Evolutionary conservation across 2,113 vertebrate species (phyloP), one percentile per base, ranked within the genome.

Genomic region (Pandion haliaetus): DNA sequence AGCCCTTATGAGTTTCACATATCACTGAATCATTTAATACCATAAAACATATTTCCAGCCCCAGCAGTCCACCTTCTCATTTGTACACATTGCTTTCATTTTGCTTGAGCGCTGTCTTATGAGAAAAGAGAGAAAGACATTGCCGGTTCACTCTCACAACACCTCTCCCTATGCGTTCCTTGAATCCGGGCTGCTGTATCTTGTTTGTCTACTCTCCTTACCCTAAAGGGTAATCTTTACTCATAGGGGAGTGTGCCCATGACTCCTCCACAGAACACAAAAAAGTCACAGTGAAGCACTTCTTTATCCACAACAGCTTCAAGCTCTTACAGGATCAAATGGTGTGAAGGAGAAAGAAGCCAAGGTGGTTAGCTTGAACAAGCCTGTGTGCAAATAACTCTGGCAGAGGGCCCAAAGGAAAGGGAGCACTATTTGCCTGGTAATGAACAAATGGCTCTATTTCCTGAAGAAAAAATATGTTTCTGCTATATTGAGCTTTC

Each of bases 381-480:
- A 94, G 87, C n/a, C 91, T 55, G 54, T 59, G 93, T 87, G 91
- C 94, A 95, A 91, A 90, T 90, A 96, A 81, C 54, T 61, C 77
- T 93, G 89, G 81, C 82, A 62, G 66, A 82, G n/a, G 52, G 81
- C 94, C 92, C 95, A 83, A 72, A 93, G 83, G 85, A 83, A 72
- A 36, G 47, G n/a, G 54, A 73, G 69, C 31, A 24, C 91, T 88
- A 31, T 93, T 97, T 95, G 74, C 83, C 76, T 94, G 95, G 62
- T 93, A 91, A 55, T 34, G 38, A 82, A 65, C 47, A 93, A 95
- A 96, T 90, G 44, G 79, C 88, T 94, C 58, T 73, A 50, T 92
- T 95, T 96, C 86, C 86, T 94, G 85, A 82, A 88, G 76, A 89
- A 95, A 86, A 91, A 93, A 69, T 59, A 47, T 91, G 91, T 94